Conservation (phyloP, 2,797 vertebrate genomes). For the Rhinella marina region DNA sequence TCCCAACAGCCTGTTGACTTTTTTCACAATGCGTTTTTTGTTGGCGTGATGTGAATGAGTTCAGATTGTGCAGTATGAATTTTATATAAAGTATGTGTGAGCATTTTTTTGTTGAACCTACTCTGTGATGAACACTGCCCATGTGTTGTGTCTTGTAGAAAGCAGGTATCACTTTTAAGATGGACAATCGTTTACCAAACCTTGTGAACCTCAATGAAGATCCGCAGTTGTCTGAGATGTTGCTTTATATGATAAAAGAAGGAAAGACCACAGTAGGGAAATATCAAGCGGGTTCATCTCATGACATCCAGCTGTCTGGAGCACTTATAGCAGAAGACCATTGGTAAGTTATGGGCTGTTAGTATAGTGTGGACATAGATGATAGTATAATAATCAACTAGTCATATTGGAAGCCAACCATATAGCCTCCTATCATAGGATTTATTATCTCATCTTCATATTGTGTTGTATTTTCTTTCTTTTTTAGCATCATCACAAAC, state of each 20-base stretch:
- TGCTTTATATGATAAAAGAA: conserved; percentile 95
- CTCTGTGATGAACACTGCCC: background rate
- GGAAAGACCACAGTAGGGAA: conserved; percentile 91
- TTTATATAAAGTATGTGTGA: too few relatives aligned
- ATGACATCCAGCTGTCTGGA: conserved; percentile 91
- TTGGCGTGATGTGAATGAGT: too few relatives aligned
- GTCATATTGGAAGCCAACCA: background rate
- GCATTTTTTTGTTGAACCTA: background rate
- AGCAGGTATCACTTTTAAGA: conserved; percentile 90
- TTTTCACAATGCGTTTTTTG: too few relatives aligned
- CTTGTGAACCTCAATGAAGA: conserved; percentile 97
- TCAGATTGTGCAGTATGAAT: too few relatives aligned
- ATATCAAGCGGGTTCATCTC: conserved; percentile 75
- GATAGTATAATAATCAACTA: background rate
- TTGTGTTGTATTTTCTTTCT: background rate
- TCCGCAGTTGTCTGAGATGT: conserved; percentile 95
- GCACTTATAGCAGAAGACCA: conserved; percentile 91
- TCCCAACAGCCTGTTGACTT: too few relatives aligned
- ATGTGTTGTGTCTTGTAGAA: conserved; percentile 74
- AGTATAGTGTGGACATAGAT: background rate
- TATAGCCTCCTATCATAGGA: background rate
- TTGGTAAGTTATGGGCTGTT: conserved; percentile 78
- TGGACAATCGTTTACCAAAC: conserved; percentile 92
- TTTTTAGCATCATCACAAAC: conserved; percentile 84
- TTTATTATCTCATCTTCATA: background rate